Percentiles rank a stretch among this genome's conserved stretches.
Evolutionary conservation across 30 jellyfish, hydroid and myxozoan species (phyloP).

Genomic region (Cassiopea xamachana): DNA sequence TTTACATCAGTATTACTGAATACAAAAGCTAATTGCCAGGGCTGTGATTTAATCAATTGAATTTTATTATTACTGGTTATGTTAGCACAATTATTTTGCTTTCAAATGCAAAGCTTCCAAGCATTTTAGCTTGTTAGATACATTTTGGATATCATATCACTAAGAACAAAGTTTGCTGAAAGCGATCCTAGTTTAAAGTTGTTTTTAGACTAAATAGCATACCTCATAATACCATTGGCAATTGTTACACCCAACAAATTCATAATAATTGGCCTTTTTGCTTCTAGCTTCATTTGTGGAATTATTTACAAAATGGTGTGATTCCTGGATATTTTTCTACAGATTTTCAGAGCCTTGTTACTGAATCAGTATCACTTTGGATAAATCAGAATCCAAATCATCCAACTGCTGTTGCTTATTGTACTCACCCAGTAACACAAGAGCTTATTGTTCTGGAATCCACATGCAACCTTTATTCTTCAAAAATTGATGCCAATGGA

Average conservation of each 20-base stretch:
- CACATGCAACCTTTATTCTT: slow-evolving; percentile 55
- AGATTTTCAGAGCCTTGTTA: slow-evolving; percentile 89
- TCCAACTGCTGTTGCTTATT: slow-evolving; percentile 56
- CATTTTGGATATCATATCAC: too few relatives aligned
- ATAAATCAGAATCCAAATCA: slow-evolving; percentile 66
- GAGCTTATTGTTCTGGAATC: slow-evolving; percentile 85
- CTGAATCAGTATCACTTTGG: slow-evolving; percentile 88
- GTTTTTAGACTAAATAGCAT: too few relatives aligned
- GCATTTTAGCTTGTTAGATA: too few relatives aligned
- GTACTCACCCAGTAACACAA: slow-evolving; percentile 82
- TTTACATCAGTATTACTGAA: too few relatives aligned
- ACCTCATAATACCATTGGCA: background rate
- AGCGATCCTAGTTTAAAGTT: too few relatives aligned
- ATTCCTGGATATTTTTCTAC: slow-evolving; percentile 58
- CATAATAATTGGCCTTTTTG: background rate
- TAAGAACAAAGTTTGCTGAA: too few relatives aligned
- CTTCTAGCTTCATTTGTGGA: slow-evolving; percentile 64
- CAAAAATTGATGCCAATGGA: slow-evolving; percentile 33
- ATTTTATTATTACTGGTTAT: too few relatives aligned
- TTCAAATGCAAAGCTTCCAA: too few relatives aligned
- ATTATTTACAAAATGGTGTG: slow-evolving; percentile 44
- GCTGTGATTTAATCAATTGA: too few relatives aligned
- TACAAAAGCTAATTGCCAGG: too few relatives aligned
- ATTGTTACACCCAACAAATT: background rate
- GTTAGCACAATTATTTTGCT: too few relatives aligned